Base-by-base conservation (phyloP, 2,797 vertebrate genomes). In the Carapus acus region DNA sequence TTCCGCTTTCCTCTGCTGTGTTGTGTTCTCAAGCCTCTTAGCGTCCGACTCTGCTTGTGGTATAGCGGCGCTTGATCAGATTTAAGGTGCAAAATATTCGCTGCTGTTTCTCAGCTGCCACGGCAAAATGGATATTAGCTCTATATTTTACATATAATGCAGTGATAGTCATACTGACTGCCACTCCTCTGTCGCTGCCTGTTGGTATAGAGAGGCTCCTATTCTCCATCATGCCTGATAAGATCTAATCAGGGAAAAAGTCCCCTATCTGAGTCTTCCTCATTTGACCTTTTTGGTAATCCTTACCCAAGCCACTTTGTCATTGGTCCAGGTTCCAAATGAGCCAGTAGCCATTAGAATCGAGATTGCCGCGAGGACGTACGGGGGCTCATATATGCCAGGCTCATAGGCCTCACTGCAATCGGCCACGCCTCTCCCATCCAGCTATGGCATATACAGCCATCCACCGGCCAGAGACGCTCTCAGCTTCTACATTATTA, bases 141-240 rank as follows among this genome's bases (percentile, higher is more conserved):
- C 5, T 9, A 27, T 9, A 5, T 5, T 27, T 27, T 27, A 27
- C 5, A 5, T 27, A 4, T 27, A 4, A 27, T 5, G 5, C 24
- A 9, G 24, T 4, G 4, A 9, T 4, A 27, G 9, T 27, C 24
- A 27, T 27, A 5, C 24, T 27, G 24, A 27, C n/a, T n/a, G n/a
- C n/a, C n/a, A n/a, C n/a, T n/a, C n/a, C n/a, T n/a, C n/a, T n/a
- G n/a, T n/a, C n/a, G n/a, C n/a, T n/a, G n/a, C n/a, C n/a, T n/a
- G n/a, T n/a, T n/a, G n/a, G n/a, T n/a, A n/a, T n/a, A n/a, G 66
- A 62, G 54, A 54, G 72, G 73, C 62, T 63, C 61, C 67, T 62
- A 46, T 58, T 75, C 71, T 71, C 48, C 71, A 69, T 79, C 75
- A 75, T 41, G 69, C 58, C 59, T 77, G 78, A 79, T 76, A 68